A percentile compares a stretch with the other conserved stretches of the same genome.
phyloP scores from a whole-genome alignment of 2,888 invertebrate species.

The Polydesmus complanatus region DNA sequence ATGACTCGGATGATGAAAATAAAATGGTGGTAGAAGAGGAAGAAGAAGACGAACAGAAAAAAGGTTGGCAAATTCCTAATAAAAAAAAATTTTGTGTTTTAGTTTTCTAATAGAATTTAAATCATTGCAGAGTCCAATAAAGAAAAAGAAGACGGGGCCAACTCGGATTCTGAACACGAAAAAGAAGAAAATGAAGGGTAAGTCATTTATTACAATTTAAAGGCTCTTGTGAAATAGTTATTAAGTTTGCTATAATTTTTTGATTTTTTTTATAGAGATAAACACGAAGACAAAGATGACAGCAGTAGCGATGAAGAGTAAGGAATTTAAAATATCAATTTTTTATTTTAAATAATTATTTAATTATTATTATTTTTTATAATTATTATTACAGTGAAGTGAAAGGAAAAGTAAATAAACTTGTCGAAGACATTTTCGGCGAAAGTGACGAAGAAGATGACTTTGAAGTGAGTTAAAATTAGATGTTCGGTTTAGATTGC shows the following conservation, averaged over 20 bases:
- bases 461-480: constrained; percentile 9
- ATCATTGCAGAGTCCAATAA: constrained; percentile 17
- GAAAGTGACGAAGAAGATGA: constrained; percentile 33
- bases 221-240: too few species aligned
- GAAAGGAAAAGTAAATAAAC: constrained; percentile 15
- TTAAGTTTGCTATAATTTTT: too few species aligned
- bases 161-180: constrained; percentile 10
- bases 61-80: constrained; percentile 13
- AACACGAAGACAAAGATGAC: background rate
- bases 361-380: constrained; percentile 3
- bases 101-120: constrained; percentile 1
- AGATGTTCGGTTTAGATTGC: background rate
- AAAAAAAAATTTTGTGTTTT: background rate
- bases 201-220: too few species aligned
- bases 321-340: constrained; percentile 1
- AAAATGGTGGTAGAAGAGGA: constrained; percentile 19
- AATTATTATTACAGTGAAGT: constrained; percentile 7
- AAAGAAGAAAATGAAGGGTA: constrained; percentile 13
- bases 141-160: constrained; percentile 2
- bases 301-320: constrained; percentile 14
- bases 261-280: too few species aligned
- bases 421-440: constrained; percentile 38
- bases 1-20: background rate
- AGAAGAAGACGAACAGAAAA: constrained; percentile 16
- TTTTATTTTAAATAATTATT: background rate